Percentiles rank a stretch among this genome's conserved stretches.
Conservation (phyloP, 2,113 vertebrate genomes). For the Dendrocopos noguchii region DNA sequence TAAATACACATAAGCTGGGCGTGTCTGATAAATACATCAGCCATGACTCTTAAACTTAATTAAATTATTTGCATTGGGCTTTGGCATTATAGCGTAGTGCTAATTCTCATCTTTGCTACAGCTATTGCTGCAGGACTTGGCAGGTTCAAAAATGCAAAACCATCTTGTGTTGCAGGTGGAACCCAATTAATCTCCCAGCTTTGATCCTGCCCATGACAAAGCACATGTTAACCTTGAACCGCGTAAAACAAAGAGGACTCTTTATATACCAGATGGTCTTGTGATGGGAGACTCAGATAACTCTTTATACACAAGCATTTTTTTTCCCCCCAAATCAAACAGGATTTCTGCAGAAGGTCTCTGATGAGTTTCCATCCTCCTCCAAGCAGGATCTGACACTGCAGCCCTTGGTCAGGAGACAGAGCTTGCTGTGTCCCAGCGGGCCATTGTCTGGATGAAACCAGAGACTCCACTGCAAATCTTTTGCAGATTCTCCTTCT, state of each 20-base stretch:
- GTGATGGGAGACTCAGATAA: neutral
- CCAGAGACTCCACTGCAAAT: slow-evolving; percentile 23
- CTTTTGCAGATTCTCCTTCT: slow-evolving; percentile 18
- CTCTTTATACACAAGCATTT: neutral
- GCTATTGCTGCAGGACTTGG: neutral
- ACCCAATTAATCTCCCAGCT: neutral
- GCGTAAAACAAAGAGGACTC: neutral
- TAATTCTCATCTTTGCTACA: neutral
- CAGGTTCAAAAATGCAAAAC: neutral
- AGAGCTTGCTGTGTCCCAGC: neutral
- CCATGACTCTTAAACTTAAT: neutral
- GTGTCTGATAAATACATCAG: neutral
- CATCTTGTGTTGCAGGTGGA: neutral
- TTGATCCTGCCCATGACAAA: neutral
- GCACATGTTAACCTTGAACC: neutral
- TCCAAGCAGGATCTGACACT: neutral
- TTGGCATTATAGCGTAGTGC: neutral
- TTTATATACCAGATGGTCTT: neutral
- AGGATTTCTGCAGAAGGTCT: neutral
- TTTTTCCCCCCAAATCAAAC: neutral
- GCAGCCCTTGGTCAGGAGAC: neutral
- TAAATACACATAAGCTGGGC: neutral
- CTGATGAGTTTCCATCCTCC: neutral
- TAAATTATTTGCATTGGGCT: neutral
- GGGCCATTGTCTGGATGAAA: neutral